Percentiles rank a stretch among this genome's conserved stretches.
Conservation (phyloP, 2,113 vertebrate species). For the Progne subis region DNA sequence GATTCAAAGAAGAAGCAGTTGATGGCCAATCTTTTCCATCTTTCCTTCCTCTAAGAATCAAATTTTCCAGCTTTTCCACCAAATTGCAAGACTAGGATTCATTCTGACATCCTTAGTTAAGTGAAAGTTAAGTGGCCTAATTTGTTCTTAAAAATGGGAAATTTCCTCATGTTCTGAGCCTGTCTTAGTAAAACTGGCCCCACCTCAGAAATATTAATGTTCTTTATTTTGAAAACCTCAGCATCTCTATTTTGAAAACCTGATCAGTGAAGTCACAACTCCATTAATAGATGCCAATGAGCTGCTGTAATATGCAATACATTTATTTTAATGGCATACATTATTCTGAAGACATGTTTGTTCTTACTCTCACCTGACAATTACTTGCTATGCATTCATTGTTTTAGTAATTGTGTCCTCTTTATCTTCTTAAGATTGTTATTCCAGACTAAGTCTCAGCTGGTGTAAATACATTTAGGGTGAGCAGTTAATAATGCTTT, state of each 20-base stretch:
- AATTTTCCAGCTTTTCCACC: background rate
- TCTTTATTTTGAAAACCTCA: background rate
- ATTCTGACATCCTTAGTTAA: background rate
- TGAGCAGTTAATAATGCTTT: background rate
- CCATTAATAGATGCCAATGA: background rate
- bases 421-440: background rate
- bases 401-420: background rate
- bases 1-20: background rate
- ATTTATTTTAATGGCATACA: background rate
- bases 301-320: background rate
- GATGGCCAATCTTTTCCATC: background rate
- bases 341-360: background rate
- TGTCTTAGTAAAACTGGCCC: background rate
- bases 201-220: background rate
- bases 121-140: background rate
- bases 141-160: conserved; percentile 13
- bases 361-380: background rate
- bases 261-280: background rate
- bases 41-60: background rate
- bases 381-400: background rate
- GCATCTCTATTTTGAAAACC: background rate
- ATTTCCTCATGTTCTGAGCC: background rate
- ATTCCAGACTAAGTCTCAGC: background rate
- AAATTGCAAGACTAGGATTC: background rate
- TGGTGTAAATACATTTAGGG: background rate